A percentile compares a stretch with the other conserved stretches of the same genome.
These are phyloP conservation scores for Coelopa frigida DNA, from an alignment of 1,140 invertebrate genomes.

Conservation along the genomic window DNA sequence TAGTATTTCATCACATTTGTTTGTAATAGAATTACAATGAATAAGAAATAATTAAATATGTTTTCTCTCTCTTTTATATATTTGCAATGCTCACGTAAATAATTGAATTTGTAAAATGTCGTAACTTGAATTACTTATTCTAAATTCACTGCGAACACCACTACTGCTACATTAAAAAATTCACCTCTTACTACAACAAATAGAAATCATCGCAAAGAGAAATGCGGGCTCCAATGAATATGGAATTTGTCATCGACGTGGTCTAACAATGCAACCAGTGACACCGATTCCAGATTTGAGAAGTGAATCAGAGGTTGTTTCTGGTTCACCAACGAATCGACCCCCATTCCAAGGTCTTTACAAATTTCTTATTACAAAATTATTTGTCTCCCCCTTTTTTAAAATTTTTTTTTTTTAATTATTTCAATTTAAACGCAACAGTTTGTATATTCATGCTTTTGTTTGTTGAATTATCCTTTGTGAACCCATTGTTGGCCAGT, in stretches of 20 bases:
- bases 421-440: too few relatives aligned
- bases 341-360: slow-evolving; percentile 44
- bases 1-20: too few relatives aligned
- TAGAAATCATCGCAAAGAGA: slow-evolving; percentile 39
- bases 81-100: too few relatives aligned
- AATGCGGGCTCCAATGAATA: slow-evolving; percentile 63
- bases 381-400: slow-evolving; percentile 2
- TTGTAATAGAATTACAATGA: too few relatives aligned
- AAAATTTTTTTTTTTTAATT: slow-evolving; percentile 4
- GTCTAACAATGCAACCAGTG: slow-evolving; percentile 64
- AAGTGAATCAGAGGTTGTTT: slow-evolving; percentile 60
- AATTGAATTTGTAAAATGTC: too few relatives aligned
- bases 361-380: slow-evolving; percentile 6
- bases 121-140: slow-evolving; percentile 17
- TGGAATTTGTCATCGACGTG: slow-evolving; percentile 74
- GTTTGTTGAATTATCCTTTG: too few relatives aligned
- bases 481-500: too few relatives aligned
- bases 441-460: too few relatives aligned
- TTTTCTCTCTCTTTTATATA: too few relatives aligned
- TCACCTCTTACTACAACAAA: slow-evolving; percentile 3
- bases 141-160: neutral
- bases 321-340: slow-evolving; percentile 37
- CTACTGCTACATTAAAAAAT: too few relatives aligned
- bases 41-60: too few relatives aligned
- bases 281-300: slow-evolving; percentile 78